These are phyloP conservation scores for Gulo gulo DNA, from an alignment of 2,113 vertebrate species.

Conservation along the genomic window DNA sequence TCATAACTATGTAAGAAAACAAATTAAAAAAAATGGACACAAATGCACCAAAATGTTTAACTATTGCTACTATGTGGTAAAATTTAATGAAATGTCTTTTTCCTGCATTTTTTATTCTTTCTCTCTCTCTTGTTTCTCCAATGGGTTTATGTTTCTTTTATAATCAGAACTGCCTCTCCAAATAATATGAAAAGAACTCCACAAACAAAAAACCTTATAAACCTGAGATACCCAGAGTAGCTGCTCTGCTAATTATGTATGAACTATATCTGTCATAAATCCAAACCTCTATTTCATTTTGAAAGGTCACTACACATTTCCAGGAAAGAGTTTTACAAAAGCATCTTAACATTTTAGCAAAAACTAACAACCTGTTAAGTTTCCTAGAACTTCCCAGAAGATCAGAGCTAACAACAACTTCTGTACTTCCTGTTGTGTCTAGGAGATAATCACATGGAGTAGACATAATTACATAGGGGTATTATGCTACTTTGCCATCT, in stretches of 20 bases:
- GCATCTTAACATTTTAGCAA: background rate
- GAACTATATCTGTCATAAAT: background rate
- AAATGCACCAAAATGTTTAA: background rate
- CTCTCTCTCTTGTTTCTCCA: background rate
- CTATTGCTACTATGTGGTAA: background rate
- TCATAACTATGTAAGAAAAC: background rate
- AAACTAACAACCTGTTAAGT: background rate
- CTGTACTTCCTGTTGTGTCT: background rate
- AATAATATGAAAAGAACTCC: background rate
- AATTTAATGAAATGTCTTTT: background rate
- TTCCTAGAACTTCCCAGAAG: constrained; percentile 20
- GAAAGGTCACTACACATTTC: background rate
- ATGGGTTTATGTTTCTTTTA: background rate
- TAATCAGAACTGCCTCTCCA: background rate
- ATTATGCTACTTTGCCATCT: background rate
- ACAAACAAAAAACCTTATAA: background rate
- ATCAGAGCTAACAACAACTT: background rate
- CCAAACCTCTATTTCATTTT: background rate
- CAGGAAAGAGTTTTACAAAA: background rate
- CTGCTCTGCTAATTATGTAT: background rate
- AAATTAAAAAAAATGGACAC: background rate
- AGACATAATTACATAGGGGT: background rate
- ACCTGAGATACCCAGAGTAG: background rate
- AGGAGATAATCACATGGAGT: background rate
- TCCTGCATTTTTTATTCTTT: background rate